phyloP scores from a whole-genome alignment of 2,888 invertebrate species.

The Catocala sponsa region DNA sequence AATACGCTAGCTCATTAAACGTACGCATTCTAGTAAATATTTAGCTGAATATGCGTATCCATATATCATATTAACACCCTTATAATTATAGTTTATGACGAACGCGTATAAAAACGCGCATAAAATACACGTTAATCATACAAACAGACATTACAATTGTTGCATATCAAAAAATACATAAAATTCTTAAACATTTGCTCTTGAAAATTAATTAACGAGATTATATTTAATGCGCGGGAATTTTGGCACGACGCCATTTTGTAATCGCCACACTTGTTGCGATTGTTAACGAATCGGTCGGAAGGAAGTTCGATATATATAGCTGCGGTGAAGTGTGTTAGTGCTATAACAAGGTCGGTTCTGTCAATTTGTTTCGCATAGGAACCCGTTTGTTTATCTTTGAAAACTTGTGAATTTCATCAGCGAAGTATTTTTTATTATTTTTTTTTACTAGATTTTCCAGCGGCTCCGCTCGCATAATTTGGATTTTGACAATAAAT shows the following conservation, averaged over 20 bases:
- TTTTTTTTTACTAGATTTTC: no score
- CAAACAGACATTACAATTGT: slow-evolving; percentile 15
- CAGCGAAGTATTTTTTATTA: no score
- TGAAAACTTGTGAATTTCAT: no score
- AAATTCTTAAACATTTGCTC: slow-evolving; percentile 28
- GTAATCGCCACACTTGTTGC: slow-evolving; percentile 5
- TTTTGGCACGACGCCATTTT: slow-evolving; percentile 49
- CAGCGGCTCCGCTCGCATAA: no score
- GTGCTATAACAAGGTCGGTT: background rate
- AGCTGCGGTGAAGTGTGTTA: background rate
- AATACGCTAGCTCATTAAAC: background rate
- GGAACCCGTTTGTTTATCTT: no score
- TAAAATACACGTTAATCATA: slow-evolving; percentile 15
- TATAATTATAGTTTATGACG: slow-evolving; percentile 15
- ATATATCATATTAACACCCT: slow-evolving; percentile 13
- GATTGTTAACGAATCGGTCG: slow-evolving; percentile 38
- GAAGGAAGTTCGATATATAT: slow-evolving; percentile 37
- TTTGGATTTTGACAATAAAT: no score
- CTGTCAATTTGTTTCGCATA: no score
- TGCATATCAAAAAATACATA: slow-evolving; percentile 29
- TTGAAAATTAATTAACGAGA: slow-evolving; percentile 47
- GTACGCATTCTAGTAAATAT: slow-evolving; percentile 15
- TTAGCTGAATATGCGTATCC: slow-evolving; percentile 5
- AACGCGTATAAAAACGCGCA: slow-evolving; percentile 15
- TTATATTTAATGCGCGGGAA: slow-evolving; percentile 38